These are phyloP conservation scores for Drosophila paramelanica DNA, from an alignment of 2,888 invertebrate genomes.

Conservation along the genomic window DNA sequence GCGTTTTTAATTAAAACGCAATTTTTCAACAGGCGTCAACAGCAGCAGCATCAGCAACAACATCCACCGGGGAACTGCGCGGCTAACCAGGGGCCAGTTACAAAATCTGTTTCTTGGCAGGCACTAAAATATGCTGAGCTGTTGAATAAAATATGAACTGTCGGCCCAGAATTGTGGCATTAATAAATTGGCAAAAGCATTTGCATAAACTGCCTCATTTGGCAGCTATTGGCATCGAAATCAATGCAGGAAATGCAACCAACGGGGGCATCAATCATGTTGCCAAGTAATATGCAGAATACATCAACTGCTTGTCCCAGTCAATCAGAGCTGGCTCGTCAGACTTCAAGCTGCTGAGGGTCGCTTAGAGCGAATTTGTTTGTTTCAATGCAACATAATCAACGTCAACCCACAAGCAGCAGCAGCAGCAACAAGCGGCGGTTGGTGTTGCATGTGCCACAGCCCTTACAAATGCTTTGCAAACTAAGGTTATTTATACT, in stretches of 20 bases:
- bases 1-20: constrained; percentile 79
- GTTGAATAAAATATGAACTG: constrained; percentile 60
- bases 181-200: constrained; percentile 32
- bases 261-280: constrained; percentile 59
- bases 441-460: constrained; percentile 23
- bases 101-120: constrained; percentile 12
- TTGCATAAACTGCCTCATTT: constrained; percentile 41
- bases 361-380: constrained; percentile 50
- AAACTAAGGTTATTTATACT: constrained; percentile 47
- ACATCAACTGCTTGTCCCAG: constrained; percentile 34
- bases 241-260: constrained; percentile 51
- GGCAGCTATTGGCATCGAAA: constrained; percentile 22
- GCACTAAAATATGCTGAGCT: constrained; percentile 51
- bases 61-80: not conserved
- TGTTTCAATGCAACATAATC: constrained; percentile 56
- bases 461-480: constrained; percentile 4
- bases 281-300: constrained; percentile 15
- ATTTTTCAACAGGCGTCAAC: constrained; percentile 67
- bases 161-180: constrained; percentile 12
- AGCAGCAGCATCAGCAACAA: constrained; percentile 44
- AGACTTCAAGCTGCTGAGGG: constrained; percentile 25
- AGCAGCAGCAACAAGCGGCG: constrained; percentile 4
- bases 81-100: not conserved
- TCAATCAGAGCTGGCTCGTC: constrained; percentile 55
- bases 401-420: constrained; percentile 44